phyloP scores from a whole-genome alignment of 2,888 invertebrate species.

The Eristalis tenax region DNA sequence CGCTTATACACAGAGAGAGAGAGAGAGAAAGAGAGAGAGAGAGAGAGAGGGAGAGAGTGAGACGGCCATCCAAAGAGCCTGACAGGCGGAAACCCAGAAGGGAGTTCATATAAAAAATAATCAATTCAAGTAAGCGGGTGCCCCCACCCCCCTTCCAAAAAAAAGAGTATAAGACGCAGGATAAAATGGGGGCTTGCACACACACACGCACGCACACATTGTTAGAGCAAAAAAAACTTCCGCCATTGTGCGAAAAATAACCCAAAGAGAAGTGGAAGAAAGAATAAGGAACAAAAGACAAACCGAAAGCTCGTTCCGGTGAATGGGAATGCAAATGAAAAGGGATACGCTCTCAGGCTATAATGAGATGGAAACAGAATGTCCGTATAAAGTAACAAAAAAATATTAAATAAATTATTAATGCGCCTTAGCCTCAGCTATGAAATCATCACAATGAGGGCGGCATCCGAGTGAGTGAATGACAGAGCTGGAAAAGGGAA shows the following conservation, averaged over 20 bases:
- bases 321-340: constrained; percentile 21
- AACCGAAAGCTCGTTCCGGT: constrained; percentile 5
- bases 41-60: background rate
- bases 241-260: constrained; percentile 10
- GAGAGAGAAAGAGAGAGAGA: too few species aligned
- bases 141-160: constrained; percentile 6
- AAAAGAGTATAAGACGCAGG: background rate
- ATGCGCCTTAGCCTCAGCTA: constrained; percentile 27
- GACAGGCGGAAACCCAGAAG: background rate
- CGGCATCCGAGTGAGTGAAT: background rate
- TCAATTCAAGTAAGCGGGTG: constrained; percentile 43
- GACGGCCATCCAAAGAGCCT: background rate
- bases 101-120: constrained; percentile 55
- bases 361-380: background rate
- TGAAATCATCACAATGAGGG: constrained; percentile 41
- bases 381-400: background rate
- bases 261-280: background rate
- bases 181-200: constrained; percentile 1
- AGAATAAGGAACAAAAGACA: background rate
- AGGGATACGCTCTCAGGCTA: background rate
- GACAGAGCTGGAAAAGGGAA: background rate
- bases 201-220: background rate
- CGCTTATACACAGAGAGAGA: constrained; percentile 28
- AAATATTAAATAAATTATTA: constrained; percentile 50
- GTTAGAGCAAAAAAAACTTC: background rate